Evolutionary conservation across 2,113 vertebrate species (phyloP).

Genomic region (Chaetodon trifascialis): DNA sequence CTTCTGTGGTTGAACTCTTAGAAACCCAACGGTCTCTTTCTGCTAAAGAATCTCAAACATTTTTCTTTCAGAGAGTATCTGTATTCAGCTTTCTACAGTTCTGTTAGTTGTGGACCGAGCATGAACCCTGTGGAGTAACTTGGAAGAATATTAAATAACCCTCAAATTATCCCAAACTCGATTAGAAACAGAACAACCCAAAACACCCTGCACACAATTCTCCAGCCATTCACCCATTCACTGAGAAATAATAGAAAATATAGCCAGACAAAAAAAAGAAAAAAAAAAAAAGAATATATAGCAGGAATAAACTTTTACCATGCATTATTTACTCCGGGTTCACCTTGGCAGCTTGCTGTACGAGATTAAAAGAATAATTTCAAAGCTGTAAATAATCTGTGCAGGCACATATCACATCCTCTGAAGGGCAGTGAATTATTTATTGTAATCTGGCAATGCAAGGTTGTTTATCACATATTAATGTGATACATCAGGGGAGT

Average conservation of each 20-base stretch:
- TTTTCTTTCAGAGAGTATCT: constrained; percentile 21
- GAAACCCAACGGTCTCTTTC: background rate
- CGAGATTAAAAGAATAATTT: constrained; percentile 84
- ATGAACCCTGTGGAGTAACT: constrained; percentile 20
- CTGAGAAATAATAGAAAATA: constrained; percentile 49
- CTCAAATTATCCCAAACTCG: constrained; percentile 48
- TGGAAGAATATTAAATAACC: constrained; percentile 46
- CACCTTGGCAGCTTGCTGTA: constrained; percentile 80
- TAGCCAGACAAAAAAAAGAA: constrained; percentile 18
- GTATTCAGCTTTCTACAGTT: constrained; percentile 23
- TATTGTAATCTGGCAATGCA: constrained; percentile 86
- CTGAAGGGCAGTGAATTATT: constrained; percentile 87
- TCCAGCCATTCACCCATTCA: constrained; percentile 42
- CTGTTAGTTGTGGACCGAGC: constrained; percentile 27
- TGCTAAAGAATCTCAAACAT: background rate
- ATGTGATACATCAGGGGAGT: constrained; percentile 86
- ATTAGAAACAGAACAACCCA: constrained; percentile 43
- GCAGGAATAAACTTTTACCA: constrained; percentile 68
- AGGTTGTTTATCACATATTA: constrained; percentile 88
- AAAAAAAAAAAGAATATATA: constrained; percentile 49
- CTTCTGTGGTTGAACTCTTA: background rate
- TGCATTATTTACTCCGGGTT: constrained; percentile 79
- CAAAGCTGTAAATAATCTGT: constrained; percentile 84
- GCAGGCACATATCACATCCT: constrained; percentile 80
- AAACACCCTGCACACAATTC: constrained; percentile 14